phyloP scores from a whole-genome alignment of 2,888 invertebrate genomes.

The Carabus problematicus region DNA sequence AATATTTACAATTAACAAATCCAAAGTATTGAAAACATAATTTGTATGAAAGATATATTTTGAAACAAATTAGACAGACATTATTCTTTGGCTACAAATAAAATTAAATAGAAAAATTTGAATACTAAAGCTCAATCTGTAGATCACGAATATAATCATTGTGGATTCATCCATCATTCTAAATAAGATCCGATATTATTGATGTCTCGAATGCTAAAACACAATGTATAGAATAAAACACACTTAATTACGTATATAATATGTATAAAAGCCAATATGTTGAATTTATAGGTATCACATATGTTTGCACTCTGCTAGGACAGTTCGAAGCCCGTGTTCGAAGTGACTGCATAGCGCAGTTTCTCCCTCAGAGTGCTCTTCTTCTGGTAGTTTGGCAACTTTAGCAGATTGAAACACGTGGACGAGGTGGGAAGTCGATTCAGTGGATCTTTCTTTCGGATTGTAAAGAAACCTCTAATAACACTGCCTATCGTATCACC shows the following conservation, averaged over 20 bases:
- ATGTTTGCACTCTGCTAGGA: constrained; percentile 67
- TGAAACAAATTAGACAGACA: constrained; percentile 18
- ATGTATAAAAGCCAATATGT: constrained; percentile 36
- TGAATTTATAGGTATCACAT: constrained; percentile 39
- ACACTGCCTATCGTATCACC: constrained; percentile 91
- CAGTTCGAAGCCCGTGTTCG: constrained; percentile 99
- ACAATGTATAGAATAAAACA: too few relatives aligned
- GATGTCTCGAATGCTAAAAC: neutral
- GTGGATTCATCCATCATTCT: neutral
- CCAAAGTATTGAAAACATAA: constrained; percentile 20
- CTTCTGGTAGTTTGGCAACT: constrained; percentile 97
- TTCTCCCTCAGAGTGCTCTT: constrained; percentile 95
- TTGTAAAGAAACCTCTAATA: constrained; percentile 96
- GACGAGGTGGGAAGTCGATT: constrained; percentile 98
- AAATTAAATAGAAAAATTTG: neutral
- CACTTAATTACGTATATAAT: constrained; percentile 3
- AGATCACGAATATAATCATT: constrained; percentile 9
- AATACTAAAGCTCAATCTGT: neutral
- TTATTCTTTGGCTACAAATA: constrained; percentile 24
- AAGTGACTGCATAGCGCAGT: constrained; percentile 94
- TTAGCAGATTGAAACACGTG: constrained; percentile 97
- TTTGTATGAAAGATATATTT: constrained; percentile 13
- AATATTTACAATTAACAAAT: constrained; percentile 36
- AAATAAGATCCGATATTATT: neutral
- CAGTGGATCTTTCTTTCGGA: constrained; percentile 91